phyloP scores from a whole-genome alignment of 2,888 invertebrate species.

The Hofmannophila pseudospretella region DNA sequence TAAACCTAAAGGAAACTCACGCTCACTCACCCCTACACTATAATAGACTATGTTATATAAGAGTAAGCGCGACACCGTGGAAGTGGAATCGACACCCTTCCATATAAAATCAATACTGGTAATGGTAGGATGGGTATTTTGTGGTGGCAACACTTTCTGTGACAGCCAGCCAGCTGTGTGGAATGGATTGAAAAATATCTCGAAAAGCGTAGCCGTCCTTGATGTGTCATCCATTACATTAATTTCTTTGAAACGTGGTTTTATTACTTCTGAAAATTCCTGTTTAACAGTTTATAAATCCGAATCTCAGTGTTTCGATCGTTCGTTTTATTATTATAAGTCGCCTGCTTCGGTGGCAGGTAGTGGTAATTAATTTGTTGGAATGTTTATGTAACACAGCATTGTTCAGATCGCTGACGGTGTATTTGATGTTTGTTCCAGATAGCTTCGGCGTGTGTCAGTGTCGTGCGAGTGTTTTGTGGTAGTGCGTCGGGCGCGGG shows the following conservation, averaged over 20 bases:
- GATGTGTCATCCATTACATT: constrained; percentile 72
- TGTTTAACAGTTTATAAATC: constrained; percentile 18
- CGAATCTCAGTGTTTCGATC: constrained; percentile 5
- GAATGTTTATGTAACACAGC: constrained; percentile 75
- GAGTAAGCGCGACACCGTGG: too few species aligned
- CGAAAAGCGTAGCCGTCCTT: constrained; percentile 59
- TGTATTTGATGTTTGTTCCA: constrained; percentile 67
- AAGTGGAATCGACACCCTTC: too few species aligned
- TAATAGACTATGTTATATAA: too few species aligned
- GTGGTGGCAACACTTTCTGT: constrained; percentile 54
- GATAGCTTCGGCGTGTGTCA: constrained; percentile 49
- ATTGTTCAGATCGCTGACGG: constrained; percentile 59
- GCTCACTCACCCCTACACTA: too few species aligned
- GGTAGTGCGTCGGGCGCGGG: too few species aligned
- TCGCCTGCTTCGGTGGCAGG: constrained; percentile 42
- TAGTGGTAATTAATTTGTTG: constrained; percentile 48
- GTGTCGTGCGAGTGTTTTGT: constrained; percentile 26
- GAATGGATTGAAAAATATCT: constrained; percentile 67
- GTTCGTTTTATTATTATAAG: constrained; percentile 3
- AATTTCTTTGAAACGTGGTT: constrained; percentile 55
- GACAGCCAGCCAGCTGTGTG: constrained; percentile 72
- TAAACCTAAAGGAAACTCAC: too few species aligned
- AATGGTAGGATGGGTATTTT: constrained; percentile 26
- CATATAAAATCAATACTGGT: constrained; percentile 7
- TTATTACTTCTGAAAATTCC: constrained; percentile 26